Conservation (phyloP, 2,113 vertebrate species). For the Camelus dromedarius region DNA sequence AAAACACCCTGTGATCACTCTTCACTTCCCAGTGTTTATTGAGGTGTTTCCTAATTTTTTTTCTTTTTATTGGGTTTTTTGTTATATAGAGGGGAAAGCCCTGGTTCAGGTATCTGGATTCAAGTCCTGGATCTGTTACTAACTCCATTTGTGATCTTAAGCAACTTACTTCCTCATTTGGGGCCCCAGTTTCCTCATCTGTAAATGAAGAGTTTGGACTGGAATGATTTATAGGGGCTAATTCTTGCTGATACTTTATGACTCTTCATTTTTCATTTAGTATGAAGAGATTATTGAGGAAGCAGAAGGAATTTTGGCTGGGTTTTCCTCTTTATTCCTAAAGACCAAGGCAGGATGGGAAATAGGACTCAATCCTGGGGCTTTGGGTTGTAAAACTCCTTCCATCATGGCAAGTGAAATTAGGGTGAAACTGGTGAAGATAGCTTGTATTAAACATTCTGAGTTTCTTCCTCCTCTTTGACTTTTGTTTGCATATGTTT, state of each 20-base stretch:
- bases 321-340: constrained; percentile 56
- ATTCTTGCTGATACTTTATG: background rate
- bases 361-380: constrained; percentile 3
- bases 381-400: constrained; percentile 49
- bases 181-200: background rate
- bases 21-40: background rate
- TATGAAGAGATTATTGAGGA: background rate
- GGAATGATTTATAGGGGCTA: background rate
- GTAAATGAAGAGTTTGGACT: background rate
- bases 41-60: background rate
- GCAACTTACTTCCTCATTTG: background rate
- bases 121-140: background rate
- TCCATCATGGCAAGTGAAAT: constrained; percentile 15
- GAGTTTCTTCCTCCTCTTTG: constrained; percentile 46
- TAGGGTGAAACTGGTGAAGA: background rate
- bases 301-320: background rate
- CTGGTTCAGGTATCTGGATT: background rate
- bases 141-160: constrained; percentile 2
- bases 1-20: background rate
- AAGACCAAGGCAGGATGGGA: constrained; percentile 15
- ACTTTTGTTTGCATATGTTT: constrained; percentile 64
- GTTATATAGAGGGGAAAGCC: background rate
- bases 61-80: background rate
- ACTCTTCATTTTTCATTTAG: constrained; percentile 5
- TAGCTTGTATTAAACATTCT: constrained; percentile 50